Conservation (phyloP, 2,888 invertebrate genomes). For the Bellardia bayeri region DNA sequence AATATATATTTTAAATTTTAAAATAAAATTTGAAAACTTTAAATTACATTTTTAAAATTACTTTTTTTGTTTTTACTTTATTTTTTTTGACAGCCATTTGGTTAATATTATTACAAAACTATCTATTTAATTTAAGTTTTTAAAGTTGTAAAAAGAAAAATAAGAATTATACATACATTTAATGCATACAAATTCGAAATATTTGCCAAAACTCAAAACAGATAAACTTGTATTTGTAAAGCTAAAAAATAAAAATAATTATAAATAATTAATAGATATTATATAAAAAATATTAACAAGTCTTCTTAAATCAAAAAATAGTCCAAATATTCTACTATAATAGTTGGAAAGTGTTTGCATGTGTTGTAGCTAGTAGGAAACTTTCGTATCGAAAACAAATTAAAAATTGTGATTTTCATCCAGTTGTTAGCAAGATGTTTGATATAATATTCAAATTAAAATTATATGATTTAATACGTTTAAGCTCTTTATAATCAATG, state of each 20-base stretch:
- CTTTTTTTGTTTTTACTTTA: not conserved
- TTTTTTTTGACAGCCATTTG: conserved; percentile 32
- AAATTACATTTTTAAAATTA: conserved; percentile 6
- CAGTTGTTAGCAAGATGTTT: too few relatives aligned
- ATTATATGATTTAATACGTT: too few relatives aligned
- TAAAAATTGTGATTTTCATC: too few relatives aligned
- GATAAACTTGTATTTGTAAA: conserved; percentile 65
- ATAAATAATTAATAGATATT: conserved; percentile 3
- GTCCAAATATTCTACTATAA: too few relatives aligned
- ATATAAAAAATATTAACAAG: not conserved
- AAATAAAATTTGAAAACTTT: conserved; percentile 13
- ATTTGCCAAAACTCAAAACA: conserved; percentile 67
- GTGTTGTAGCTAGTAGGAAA: too few relatives aligned
- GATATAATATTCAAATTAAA: too few relatives aligned
- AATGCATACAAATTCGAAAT: conserved; percentile 46
- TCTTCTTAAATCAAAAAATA: not conserved
- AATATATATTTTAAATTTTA: conserved; percentile 55
- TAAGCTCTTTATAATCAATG: too few relatives aligned
- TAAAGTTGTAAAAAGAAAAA: conserved; percentile 45
- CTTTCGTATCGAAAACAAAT: too few relatives aligned
- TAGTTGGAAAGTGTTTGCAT: too few relatives aligned
- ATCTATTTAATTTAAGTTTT: conserved; percentile 5
- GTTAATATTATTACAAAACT: not conserved
- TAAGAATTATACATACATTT: conserved; percentile 48
- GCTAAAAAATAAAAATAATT: conserved; percentile 47